Evolutionary conservation across 2,888 invertebrate genomes (phyloP), one percentile per base, ranked within the genome.

Genomic region (Hydrotaea cyrtoneurina): DNA sequence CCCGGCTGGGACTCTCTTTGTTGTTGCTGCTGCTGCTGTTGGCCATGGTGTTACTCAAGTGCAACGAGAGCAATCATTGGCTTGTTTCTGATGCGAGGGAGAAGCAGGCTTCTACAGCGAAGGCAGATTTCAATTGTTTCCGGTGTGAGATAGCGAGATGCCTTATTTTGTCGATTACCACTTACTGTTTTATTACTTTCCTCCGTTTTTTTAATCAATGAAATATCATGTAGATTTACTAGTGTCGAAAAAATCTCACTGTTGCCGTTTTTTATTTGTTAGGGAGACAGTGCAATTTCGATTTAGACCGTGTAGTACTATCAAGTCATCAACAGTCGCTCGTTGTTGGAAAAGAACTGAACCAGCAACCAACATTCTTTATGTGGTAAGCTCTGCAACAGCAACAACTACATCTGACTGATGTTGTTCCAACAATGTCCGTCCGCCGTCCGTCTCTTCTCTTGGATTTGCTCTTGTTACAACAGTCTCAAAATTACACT

Each of bases 1-100:
- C 92, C 59, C 92, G 90, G 82, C 92, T 92, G 78, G 92, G 92
- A 76, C 92, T 92, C 86, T 92, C 92, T 89, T 92, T 92, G 86
- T 89, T 89, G 53, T 88, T 88, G 78, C 73, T n/a, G n/a, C n/a
- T n/a, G 3, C 90, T 88, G 19, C 73, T 85, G 31, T 79, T 85
- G 79, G 85, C 82, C 85, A 85, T 85, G 82, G 82, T 84, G 75
- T 78, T 46, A 13, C 0, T 77, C 74, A 80, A 74, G 59, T 53
- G 50, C 55, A 55, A 46, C 23, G 31, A 62, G 39, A 64, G 8
- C 76, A 53, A 66, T 74, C 82, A 85, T 82, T 78, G 71, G 71
- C 55, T 82, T 69, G 62, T 15, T 8, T 7, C 4, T 17, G 53
- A 53, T n/a, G 53, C n/a, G 4, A 21, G 23, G 0, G n/a, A n/a